phyloP scores from a whole-genome alignment of 2,888 invertebrate genomes.

The Perizoma flavofasciatum region DNA sequence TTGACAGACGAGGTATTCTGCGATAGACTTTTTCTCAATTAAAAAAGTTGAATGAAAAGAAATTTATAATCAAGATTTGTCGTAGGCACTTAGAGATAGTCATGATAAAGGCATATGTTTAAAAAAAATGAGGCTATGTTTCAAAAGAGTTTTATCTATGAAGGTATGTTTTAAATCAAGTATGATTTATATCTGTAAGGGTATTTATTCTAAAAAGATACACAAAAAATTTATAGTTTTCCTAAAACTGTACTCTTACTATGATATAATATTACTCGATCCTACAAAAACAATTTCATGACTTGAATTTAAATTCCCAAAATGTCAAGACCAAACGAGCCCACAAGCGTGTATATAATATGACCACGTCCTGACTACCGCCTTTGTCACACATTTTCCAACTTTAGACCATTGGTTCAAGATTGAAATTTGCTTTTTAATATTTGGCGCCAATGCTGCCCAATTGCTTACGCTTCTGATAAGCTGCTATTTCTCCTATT shows the following conservation, averaged over 20 bases:
- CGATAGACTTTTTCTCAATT: slow-evolving; percentile 16
- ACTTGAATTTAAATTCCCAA: slow-evolving; percentile 38
- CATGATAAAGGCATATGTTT: not conserved
- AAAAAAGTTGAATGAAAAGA: slow-evolving; percentile 26
- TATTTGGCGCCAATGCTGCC: slow-evolving; percentile 62
- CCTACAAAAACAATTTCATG: slow-evolving; percentile 14
- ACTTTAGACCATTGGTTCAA: slow-evolving; percentile 16
- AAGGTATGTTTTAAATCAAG: too few relatives aligned
- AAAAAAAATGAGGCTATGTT: too few relatives aligned
- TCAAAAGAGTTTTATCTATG: too few relatives aligned
- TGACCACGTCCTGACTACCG: slow-evolving; percentile 13
- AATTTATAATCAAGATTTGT: slow-evolving; percentile 7
- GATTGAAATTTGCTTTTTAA: slow-evolving; percentile 17
- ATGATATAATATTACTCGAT: too few relatives aligned
- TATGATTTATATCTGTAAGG: too few relatives aligned
- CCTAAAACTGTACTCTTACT: too few relatives aligned
- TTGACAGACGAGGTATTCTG: slow-evolving; percentile 33
- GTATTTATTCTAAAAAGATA: too few relatives aligned
- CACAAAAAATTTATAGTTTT: too few relatives aligned
- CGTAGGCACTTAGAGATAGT: not conserved
- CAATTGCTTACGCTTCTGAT: slow-evolving; percentile 53
- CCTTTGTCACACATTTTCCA: slow-evolving; percentile 13
- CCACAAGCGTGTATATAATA: slow-evolving; percentile 32
- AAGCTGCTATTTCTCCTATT: not conserved
- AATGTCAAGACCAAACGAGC: slow-evolving; percentile 36